Evolutionary conservation across 2,888 invertebrate genomes (phyloP).

Genomic region (Spicauda simplicius): DNA sequence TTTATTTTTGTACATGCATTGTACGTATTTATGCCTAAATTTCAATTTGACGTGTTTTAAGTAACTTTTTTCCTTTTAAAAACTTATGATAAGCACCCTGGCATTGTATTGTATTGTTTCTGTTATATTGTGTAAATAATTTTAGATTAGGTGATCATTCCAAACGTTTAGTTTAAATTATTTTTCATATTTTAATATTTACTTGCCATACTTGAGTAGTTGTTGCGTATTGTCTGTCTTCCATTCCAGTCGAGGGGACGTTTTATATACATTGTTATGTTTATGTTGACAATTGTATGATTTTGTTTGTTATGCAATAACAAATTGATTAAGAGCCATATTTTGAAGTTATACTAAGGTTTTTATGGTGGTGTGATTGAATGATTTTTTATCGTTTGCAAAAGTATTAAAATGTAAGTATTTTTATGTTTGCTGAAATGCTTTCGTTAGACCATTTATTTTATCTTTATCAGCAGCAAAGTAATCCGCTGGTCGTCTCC

Average conservation of each 20-base stretch:
- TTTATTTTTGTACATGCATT: too few species aligned
- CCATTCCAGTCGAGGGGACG: slow-evolving; percentile 68
- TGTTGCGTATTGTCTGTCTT: slow-evolving; percentile 74
- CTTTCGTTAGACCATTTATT: background rate
- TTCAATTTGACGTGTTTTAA: too few species aligned
- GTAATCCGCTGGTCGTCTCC: too few species aligned
- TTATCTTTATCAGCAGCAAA: too few species aligned
- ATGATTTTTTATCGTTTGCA: slow-evolving; percentile 16
- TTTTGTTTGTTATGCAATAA: slow-evolving; percentile 64
- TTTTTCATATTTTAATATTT: slow-evolving; percentile 73
- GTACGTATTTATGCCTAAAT: too few species aligned
- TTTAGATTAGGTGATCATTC: slow-evolving; percentile 72
- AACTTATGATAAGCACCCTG: slow-evolving; percentile 13
- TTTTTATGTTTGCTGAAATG: background rate
- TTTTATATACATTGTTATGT: slow-evolving; percentile 74
- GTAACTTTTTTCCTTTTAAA: too few species aligned
- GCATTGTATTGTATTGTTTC: slow-evolving; percentile 63
- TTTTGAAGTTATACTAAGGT: slow-evolving; percentile 44
- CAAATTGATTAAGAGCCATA: slow-evolving; percentile 45
- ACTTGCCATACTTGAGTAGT: slow-evolving; percentile 80
- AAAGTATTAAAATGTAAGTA: background rate
- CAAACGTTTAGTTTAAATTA: slow-evolving; percentile 79
- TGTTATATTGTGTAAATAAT: slow-evolving; percentile 79
- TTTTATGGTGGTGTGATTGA: slow-evolving; percentile 39
- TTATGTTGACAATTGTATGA: slow-evolving; percentile 72